Evolutionary conservation across 1,140 invertebrate genomes (phyloP).

Genomic region (Rhopalosiphum padi): DNA sequence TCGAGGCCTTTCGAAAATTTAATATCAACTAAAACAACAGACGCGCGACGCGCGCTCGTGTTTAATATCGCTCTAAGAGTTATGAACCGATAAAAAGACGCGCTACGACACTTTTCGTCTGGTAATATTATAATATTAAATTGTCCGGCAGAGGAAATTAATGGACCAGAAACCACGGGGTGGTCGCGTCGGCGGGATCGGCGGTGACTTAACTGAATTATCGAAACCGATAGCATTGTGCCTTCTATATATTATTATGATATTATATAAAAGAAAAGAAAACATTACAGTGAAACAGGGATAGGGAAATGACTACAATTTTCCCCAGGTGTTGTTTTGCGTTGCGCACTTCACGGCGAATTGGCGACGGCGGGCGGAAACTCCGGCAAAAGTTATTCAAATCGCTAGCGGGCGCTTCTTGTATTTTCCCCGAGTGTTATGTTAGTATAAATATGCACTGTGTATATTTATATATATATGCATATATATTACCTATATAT

Average conservation of each 20-base stretch:
- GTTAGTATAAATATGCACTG: conserved; percentile 41
- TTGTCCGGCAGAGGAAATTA: conserved; percentile 14
- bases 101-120: neutral
- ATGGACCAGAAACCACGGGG: conserved; percentile 10
- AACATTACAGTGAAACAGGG: neutral
- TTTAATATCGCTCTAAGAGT: neutral
- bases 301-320: neutral
- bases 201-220: conserved; percentile 22
- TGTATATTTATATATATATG: neutral
- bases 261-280: neutral
- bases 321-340: conserved; percentile 31
- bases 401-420: conserved; percentile 37
- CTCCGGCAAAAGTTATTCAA: conserved; percentile 46
- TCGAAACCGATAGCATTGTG: conserved; percentile 4
- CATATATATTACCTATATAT: neutral
- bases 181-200: neutral
- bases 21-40: conserved; percentile 7
- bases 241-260: neutral
- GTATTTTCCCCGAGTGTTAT: conserved; percentile 44
- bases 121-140: neutral
- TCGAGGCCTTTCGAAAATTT: neutral
- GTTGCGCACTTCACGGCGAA: neutral
- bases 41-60: neutral
- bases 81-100: neutral
- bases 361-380: neutral